Evolutionary conservation across 2,113 vertebrate genomes (phyloP).

Genomic region (Pelecanus crispus): DNA sequence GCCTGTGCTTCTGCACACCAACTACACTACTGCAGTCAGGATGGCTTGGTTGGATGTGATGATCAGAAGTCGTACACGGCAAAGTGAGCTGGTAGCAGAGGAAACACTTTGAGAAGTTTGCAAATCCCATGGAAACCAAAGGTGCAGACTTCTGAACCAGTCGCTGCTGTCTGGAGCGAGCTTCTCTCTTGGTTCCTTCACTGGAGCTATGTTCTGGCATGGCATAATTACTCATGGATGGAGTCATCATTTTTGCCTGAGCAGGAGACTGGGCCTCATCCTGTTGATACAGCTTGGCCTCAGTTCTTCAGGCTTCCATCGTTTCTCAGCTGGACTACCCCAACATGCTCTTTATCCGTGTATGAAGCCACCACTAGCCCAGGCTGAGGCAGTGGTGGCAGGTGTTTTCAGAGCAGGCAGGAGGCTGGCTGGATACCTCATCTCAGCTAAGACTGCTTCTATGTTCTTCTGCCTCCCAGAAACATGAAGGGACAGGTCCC

Average conservation of each 20-base stretch:
- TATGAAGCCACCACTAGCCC: background rate
- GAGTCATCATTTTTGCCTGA: background rate
- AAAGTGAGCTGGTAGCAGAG: background rate
- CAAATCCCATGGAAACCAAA: background rate
- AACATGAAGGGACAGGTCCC: background rate
- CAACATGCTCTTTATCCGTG: fast-evolving
- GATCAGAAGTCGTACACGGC: fast-evolving
- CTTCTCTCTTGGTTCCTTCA: background rate
- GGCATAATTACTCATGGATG: background rate
- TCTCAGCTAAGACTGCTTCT: background rate
- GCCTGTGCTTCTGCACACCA: background rate
- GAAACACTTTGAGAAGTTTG: background rate
- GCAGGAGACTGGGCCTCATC: background rate
- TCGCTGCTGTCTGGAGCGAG: background rate
- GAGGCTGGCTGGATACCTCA: background rate
- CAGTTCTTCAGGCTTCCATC: background rate
- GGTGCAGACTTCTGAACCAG: no score
- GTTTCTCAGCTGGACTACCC: background rate
- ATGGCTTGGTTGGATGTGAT: background rate
- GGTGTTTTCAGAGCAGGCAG: background rate
- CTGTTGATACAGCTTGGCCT: no score
- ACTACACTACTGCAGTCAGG: background rate
- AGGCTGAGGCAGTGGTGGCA: background rate
- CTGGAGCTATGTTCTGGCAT: background rate
- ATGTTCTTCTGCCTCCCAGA: background rate